A percentile compares a stretch with the other conserved stretches of the same genome.
These are phyloP conservation scores for Pogonomyrmex barbatus DNA, from an alignment of 1,140 invertebrate species.

Conservation along the genomic window DNA sequence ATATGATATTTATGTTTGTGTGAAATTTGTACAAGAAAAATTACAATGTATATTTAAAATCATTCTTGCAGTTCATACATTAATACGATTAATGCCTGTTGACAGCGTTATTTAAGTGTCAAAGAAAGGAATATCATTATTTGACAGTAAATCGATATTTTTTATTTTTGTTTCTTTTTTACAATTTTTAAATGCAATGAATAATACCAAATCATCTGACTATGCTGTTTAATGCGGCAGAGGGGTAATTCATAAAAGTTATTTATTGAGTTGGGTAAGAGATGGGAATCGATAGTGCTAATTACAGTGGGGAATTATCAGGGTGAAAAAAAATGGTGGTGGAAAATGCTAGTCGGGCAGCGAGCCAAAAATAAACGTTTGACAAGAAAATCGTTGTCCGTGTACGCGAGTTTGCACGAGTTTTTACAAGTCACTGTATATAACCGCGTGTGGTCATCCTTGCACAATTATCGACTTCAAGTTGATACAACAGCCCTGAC, in stretches of 20 bases:
- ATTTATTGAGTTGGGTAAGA: constrained; percentile 4
- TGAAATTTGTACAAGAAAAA: neutral
- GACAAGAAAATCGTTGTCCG: constrained; percentile 32
- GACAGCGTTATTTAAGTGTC: neutral
- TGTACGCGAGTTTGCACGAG: constrained; percentile 13
- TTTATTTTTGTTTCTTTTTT: neutral
- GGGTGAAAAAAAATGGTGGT: constrained; percentile 44
- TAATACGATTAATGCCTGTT: neutral
- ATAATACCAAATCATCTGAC: neutral
- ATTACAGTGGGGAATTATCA: constrained; percentile 28
- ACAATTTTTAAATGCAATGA: constrained; percentile 7
- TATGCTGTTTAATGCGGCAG: neutral
- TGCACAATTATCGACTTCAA: constrained; percentile 75
- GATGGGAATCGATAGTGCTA: constrained; percentile 24
- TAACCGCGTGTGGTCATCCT: constrained; percentile 69
- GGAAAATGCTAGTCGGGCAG: constrained; percentile 36
- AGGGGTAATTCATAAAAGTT: constrained; percentile 13
- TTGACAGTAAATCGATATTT: neutral
- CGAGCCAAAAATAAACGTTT: constrained; percentile 50
- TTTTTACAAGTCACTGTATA: constrained; percentile 58
- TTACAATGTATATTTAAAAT: neutral
- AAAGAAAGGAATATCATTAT: neutral
- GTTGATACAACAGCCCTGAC: constrained; percentile 70
- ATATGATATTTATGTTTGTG: constrained; percentile 46
- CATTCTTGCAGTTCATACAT: neutral